Evolutionary conservation across 2,113 vertebrate species (phyloP).

Genomic region (Bujurquina vittata): DNA sequence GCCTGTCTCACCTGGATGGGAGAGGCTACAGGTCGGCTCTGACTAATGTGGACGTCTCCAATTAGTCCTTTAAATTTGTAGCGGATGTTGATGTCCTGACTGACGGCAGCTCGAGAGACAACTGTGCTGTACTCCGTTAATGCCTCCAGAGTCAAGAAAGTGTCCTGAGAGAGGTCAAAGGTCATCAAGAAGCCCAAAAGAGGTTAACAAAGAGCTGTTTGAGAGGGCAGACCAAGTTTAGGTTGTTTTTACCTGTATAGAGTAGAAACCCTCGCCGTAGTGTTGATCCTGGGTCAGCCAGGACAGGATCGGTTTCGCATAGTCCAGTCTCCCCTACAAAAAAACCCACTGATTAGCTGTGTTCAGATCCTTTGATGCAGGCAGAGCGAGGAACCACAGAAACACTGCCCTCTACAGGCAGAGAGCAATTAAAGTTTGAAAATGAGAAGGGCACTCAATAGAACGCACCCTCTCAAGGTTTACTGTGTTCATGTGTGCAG

Average conservation of each 20-base stretch:
- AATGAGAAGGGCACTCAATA: too few relatives aligned
- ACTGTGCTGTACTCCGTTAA: slow-evolving; percentile 84
- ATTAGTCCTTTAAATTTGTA: slow-evolving; percentile 79
- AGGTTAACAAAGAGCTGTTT: background rate
- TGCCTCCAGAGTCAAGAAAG: slow-evolving; percentile 86
- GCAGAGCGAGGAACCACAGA: accelerated
- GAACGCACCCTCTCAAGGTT: too few relatives aligned
- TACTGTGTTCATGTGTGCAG: too few relatives aligned
- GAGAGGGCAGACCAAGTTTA: background rate
- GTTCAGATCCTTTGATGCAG: accelerated
- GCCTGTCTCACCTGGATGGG: slow-evolving; percentile 63
- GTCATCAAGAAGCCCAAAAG: background rate
- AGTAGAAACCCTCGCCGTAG: slow-evolving; percentile 88
- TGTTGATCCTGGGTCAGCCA: slow-evolving; percentile 93
- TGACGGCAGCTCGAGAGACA: slow-evolving; percentile 69
- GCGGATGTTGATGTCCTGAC: slow-evolving; percentile 83
- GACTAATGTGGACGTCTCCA: slow-evolving; percentile 74
- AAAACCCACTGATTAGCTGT: too few relatives aligned
- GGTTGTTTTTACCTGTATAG: slow-evolving; percentile 83
- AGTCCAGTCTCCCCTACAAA: slow-evolving; percentile 75
- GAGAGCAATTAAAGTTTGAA: too few relatives aligned
- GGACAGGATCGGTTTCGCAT: slow-evolving; percentile 84
- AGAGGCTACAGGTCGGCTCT: slow-evolving; percentile 77
- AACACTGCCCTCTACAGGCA: accelerated
- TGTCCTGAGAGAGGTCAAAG: slow-evolving; percentile 81